Evolutionary conservation across 2,888 invertebrate species (phyloP), one percentile per base, ranked within the genome.

Genomic region (Polydrusus cervinus): DNA sequence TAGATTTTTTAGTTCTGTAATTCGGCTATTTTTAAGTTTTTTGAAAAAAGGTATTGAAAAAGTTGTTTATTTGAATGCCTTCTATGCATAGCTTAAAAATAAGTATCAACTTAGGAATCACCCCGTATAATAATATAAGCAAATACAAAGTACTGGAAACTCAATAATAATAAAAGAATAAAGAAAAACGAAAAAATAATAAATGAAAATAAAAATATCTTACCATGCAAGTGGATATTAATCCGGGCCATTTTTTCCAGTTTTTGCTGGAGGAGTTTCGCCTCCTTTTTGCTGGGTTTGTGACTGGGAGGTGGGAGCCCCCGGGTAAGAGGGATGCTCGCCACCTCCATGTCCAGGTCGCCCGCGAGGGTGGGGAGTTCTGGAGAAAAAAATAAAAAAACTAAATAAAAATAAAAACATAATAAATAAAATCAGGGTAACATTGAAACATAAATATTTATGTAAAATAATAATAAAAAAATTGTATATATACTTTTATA

Each of bases 171-270:
- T 47, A 47, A n/a, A 9, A 14, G 3, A 16, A 16, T 9, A 16
- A 47, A 47, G 1, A 8, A 2, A 55, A 25, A 20, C 0, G 7
- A 25, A 9, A 55, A 20, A 55, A 14, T 34, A 34, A 9, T 34
- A 34, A 34, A 34, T 3, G 7, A 62, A 62, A 62, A 18, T 10
- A 60, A 30, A 51, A 45, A n/a, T 49, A 65, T 62, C 92, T 90
- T 92, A 95, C 95, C 95, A 88, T 94, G 93, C 83, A 93, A 90
- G 88, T 95, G 95, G 84, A 94, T 93, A 90, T 94, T 94, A 89
- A 93, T 92, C 89, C 93, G 92, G 83, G 92, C 92, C 83, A 93
- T 88, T 88, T 92, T 93, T 86, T 94, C 94, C 85, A 93, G 89
- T 81, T 92, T 92, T 85, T 93, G 91, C 79, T 92, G 92, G 83